phyloP scores from a whole-genome alignment of 2,888 invertebrate genomes.

The Sisyra terminalis region DNA sequence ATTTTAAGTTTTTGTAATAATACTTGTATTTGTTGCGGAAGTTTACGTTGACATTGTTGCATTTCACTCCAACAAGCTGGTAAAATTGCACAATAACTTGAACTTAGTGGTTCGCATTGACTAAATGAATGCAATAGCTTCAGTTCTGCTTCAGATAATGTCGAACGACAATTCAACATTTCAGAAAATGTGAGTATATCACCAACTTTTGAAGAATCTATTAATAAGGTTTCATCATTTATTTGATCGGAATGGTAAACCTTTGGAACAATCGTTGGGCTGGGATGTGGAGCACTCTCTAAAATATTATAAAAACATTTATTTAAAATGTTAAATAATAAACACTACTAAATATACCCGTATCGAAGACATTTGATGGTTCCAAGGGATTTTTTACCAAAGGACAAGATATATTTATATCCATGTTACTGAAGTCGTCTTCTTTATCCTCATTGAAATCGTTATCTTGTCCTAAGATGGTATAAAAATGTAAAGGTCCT shows the following conservation, averaged over 20 bases:
- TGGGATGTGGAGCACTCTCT: too few species aligned
- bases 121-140: conserved; percentile 56
- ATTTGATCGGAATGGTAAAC: background rate
- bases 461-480: conserved; percentile 53
- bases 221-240: conserved; percentile 4
- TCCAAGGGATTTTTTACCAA: too few species aligned
- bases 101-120: conserved; percentile 52
- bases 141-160: conserved; percentile 21
- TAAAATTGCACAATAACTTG: conserved; percentile 69
- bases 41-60: conserved; percentile 74
- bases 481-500: conserved; percentile 70
- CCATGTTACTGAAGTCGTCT: conserved; percentile 33
- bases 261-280: too few species aligned
- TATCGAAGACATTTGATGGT: too few species aligned
- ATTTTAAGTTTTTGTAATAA: background rate
- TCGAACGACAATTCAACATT: conserved; percentile 21
- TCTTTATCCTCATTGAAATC: conserved; percentile 57
- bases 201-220: conserved; percentile 1
- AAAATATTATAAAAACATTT: too few species aligned
- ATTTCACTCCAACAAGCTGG: conserved; percentile 90
- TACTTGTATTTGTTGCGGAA: conserved; percentile 58
- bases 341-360: too few species aligned
- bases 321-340: too few species aligned
- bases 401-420: too few species aligned
- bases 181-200: conserved; percentile 9